A percentile compares a stretch with the other conserved stretches of the same genome.
These are phyloP conservation scores for Lasioglossum leucozonium DNA, from an alignment of 2,888 invertebrate species.

Conservation along the genomic window DNA sequence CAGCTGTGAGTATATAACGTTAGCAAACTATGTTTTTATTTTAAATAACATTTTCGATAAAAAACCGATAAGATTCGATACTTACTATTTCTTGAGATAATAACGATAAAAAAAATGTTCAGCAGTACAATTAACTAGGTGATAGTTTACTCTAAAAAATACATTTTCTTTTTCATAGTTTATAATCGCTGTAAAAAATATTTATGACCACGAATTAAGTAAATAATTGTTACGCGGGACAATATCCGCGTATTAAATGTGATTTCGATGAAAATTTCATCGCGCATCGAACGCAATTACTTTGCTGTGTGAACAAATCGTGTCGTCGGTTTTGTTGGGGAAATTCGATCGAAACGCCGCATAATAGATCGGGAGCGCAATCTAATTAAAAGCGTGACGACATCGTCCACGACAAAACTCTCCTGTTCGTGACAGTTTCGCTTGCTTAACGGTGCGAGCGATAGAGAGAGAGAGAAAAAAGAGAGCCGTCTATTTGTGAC, in stretches of 20 bases:
- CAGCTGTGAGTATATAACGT: too few species aligned
- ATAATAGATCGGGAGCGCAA: not conserved
- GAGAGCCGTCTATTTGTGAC: not conserved
- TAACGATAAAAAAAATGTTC: not conserved
- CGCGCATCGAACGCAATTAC: not conserved
- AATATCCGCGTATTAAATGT: not conserved
- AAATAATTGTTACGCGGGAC: not conserved
- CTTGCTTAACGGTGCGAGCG: not conserved
- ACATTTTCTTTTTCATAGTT: not conserved
- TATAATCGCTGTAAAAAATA: not conserved
- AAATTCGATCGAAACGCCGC: not conserved
- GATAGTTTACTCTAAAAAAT: not conserved
- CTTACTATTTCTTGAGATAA: not conserved
- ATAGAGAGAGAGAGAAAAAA: too few species aligned
- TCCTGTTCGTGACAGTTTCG: not conserved
- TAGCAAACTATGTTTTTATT: too few species aligned
- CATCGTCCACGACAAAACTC: not conserved
- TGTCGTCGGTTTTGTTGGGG: not conserved
- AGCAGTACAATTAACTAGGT: not conserved
- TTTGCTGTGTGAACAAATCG: not conserved
- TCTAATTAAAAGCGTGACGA: conserved; percentile 10
- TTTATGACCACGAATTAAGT: not conserved
- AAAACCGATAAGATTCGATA: not conserved
- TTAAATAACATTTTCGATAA: not conserved
- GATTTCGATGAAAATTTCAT: not conserved